Conservation (phyloP, 2,888 invertebrate species). For the Macrostomum cliftonense region DNA sequence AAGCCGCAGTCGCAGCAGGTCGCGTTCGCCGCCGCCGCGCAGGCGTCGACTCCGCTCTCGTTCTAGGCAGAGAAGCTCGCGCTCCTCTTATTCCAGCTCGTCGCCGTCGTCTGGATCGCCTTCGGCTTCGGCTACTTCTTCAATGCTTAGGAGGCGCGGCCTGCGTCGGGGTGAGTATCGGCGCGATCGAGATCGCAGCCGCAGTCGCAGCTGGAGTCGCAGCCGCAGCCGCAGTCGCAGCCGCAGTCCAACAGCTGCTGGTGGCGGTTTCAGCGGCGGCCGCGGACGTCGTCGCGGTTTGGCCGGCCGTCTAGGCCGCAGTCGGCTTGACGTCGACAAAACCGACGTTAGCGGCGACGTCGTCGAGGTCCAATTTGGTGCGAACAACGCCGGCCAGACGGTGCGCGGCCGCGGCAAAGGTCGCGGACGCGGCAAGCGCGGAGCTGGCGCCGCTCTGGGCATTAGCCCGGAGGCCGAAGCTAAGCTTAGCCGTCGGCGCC, state of each 20-base stretch:
- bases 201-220: no score
- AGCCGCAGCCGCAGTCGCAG: no score
- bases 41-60: not conserved
- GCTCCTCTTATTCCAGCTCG: not conserved
- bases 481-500: not conserved
- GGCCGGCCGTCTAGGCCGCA: not conserved
- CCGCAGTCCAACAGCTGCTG: no score
- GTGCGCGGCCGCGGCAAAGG: conserved; percentile 1
- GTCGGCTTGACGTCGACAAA: not conserved
- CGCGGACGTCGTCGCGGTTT: not conserved
- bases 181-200: no score
- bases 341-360: not conserved
- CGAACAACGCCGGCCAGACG: not conserved
- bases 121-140: not conserved
- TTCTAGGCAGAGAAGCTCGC: not conserved
- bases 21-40: no score
- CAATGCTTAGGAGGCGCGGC: not conserved
- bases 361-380: not conserved
- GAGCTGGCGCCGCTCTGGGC: not conserved
- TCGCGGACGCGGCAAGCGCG: not conserved
- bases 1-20: no score
- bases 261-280: not conserved
- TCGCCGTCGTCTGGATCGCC: not conserved
- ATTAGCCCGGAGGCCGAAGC: not conserved
- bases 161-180: not conserved